These are phyloP conservation scores for Nasonia longicornis DNA, from an alignment of 1,140 invertebrate species.

Conservation along the genomic window DNA sequence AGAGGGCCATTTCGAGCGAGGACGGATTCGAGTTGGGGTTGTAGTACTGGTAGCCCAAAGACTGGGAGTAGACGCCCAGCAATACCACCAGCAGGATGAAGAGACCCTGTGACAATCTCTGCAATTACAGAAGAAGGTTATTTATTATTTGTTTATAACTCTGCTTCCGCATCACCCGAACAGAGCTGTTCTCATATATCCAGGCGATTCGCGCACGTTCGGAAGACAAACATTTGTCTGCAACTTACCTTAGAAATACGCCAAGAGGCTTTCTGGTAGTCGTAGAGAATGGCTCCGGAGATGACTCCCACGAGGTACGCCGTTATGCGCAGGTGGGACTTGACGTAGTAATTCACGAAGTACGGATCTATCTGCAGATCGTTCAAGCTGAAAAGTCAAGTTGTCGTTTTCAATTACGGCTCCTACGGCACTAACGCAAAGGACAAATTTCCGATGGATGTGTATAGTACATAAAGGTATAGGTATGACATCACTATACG, in stretches of 20 bases:
- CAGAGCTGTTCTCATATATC: too few relatives aligned
- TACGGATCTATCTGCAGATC: slow-evolving; percentile 51
- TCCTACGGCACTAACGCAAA: too few relatives aligned
- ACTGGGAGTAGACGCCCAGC: slow-evolving; percentile 33
- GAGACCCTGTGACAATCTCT: slow-evolving; percentile 36
- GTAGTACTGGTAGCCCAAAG: slow-evolving; percentile 28
- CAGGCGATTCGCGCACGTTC: too few relatives aligned
- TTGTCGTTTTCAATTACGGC: too few relatives aligned
- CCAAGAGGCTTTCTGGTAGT: slow-evolving; percentile 55
- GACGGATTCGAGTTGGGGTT: slow-evolving; percentile 39
- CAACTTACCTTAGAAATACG: slow-evolving; percentile 55
- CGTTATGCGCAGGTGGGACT: slow-evolving; percentile 56
- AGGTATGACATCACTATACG: too few relatives aligned
- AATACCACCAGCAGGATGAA: slow-evolving; percentile 38
- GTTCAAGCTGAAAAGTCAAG: slow-evolving; percentile 47
- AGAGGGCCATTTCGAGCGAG: slow-evolving; percentile 38
- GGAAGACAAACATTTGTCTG: too few relatives aligned
- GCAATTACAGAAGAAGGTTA: slow-evolving; percentile 14
- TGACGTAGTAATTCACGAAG: slow-evolving; percentile 57
- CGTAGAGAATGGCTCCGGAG: slow-evolving; percentile 57
- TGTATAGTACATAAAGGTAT: too few relatives aligned
- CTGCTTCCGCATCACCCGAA: too few relatives aligned
- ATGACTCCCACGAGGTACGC: slow-evolving; percentile 59
- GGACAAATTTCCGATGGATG: too few relatives aligned
- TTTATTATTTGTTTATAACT: background rate